These are phyloP conservation scores for Lysandra bellargus DNA, from an alignment of 2,888 invertebrate genomes.

Conservation along the genomic window DNA sequence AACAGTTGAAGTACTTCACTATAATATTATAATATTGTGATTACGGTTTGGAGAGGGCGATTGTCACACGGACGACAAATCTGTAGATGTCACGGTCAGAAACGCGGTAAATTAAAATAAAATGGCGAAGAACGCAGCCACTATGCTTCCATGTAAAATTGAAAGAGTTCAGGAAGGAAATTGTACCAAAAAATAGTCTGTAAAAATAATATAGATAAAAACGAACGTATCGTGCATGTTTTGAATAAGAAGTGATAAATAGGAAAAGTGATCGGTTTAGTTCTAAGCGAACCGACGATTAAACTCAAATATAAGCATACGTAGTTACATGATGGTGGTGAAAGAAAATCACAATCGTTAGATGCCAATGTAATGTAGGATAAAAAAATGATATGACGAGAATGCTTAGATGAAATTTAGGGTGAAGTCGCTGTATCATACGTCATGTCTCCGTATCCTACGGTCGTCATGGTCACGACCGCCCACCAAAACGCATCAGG, in stretches of 20 bases:
- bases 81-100: constrained; percentile 28
- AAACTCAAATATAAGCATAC: constrained; percentile 66
- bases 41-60: constrained; percentile 73
- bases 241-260: constrained; percentile 55
- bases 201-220: constrained; percentile 53
- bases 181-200: constrained; percentile 52
- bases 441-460: constrained; percentile 99
- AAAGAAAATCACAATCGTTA: constrained; percentile 66
- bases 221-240: constrained; percentile 60
- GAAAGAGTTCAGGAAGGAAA: constrained; percentile 57
- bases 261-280: constrained; percentile 60
- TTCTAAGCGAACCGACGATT: constrained; percentile 66
- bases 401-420: constrained; percentile 70
- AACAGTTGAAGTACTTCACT: constrained; percentile 57
- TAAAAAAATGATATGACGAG: constrained; percentile 67
- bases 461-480: constrained; percentile 99
- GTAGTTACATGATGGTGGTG: constrained; percentile 66
- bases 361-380: constrained; percentile 64
- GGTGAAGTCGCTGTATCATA: constrained; percentile 83
- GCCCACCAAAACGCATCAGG: constrained; percentile 99
- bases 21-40: constrained; percentile 40
- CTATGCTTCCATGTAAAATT: constrained; percentile 72
- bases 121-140: constrained; percentile 47
- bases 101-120: constrained; percentile 27
- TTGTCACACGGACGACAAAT: constrained; percentile 68